Evolutionary conservation across 2,797 vertebrate genomes (phyloP).

Genomic region (Argentina silus): DNA sequence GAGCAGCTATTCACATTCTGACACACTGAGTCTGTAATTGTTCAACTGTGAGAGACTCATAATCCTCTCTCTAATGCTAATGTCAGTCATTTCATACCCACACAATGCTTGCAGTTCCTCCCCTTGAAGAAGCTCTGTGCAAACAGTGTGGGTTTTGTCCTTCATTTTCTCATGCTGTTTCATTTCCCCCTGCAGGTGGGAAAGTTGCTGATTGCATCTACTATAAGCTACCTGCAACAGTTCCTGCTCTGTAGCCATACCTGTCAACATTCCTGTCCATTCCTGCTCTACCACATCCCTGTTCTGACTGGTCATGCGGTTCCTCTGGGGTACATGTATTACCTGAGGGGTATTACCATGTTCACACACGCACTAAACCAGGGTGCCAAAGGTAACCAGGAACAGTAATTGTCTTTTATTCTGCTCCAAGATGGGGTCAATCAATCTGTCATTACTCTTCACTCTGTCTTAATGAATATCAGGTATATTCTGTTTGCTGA

Average conservation of each 20-base stretch:
- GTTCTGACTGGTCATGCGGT: slow-evolving; percentile 67
- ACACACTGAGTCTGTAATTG: slow-evolving; percentile 42
- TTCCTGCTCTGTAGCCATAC: background rate
- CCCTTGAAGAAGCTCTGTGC: background rate
- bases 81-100: slow-evolving; percentile 40
- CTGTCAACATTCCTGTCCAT: slow-evolving; percentile 45
- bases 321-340: slow-evolving; percentile 55
- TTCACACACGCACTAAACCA: background rate
- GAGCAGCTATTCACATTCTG: slow-evolving; percentile 35
- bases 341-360: slow-evolving; percentile 63
- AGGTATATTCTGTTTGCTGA: too few species aligned
- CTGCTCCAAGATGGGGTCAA: too few species aligned
- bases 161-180: slow-evolving; percentile 50
- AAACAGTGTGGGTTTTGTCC: slow-evolving; percentile 32
- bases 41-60: slow-evolving; percentile 24
- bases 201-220: slow-evolving; percentile 26
- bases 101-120: slow-evolving; percentile 13
- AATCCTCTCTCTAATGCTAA: background rate
- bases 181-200: slow-evolving; percentile 51
- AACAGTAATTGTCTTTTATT: too few species aligned
- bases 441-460: too few species aligned
- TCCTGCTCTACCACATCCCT: slow-evolving; percentile 66
- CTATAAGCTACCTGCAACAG: background rate
- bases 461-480: too few species aligned
- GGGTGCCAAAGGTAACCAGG: too few species aligned